Conservation (phyloP, 2,888 invertebrate species). For the Eupithecia vulgata region DNA sequence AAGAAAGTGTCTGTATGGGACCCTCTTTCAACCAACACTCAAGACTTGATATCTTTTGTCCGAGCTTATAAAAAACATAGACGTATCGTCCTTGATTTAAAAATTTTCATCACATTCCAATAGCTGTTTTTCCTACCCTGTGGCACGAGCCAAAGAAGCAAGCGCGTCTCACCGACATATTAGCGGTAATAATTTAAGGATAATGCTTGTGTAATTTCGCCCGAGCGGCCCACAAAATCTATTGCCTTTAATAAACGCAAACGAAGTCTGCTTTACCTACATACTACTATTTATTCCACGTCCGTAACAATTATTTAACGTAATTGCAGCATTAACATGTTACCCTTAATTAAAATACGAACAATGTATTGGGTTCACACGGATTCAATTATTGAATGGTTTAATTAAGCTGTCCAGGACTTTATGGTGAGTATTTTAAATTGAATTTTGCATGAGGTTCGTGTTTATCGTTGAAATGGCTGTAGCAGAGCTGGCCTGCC, state of each 20-base stretch:
- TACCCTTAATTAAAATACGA: slow-evolving; percentile 74
- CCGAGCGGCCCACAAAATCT: slow-evolving; percentile 74
- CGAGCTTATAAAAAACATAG: too few relatives aligned
- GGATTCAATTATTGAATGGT: slow-evolving; percentile 60
- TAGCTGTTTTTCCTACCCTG: slow-evolving; percentile 12
- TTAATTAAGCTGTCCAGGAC: slow-evolving; percentile 52
- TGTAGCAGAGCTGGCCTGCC: background rate
- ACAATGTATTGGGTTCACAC: slow-evolving; percentile 55
- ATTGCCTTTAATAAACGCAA: slow-evolving; percentile 81
- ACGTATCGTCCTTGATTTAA: too few relatives aligned
- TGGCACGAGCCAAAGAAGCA: slow-evolving; percentile 8
- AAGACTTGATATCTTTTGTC: background rate
- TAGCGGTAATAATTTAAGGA: slow-evolving; percentile 80
- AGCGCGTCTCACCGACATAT: slow-evolving; percentile 69
- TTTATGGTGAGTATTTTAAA: slow-evolving; percentile 30
- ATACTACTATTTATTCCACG: slow-evolving; percentile 30
- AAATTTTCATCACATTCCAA: background rate
- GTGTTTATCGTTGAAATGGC: slow-evolving; percentile 1
- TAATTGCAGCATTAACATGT: slow-evolving; percentile 76
- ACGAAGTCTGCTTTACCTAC: slow-evolving; percentile 62
- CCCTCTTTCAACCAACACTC: background rate
- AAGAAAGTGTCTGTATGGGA: background rate
- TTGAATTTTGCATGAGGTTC: slow-evolving; percentile 17
- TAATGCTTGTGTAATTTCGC: slow-evolving; percentile 78
- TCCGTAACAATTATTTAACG: slow-evolving; percentile 74